A percentile compares a stretch with the other conserved stretches of the same genome.
phyloP scores from a whole-genome alignment of 2,888 invertebrate species.

The Tetramorium bicarinatum region DNA sequence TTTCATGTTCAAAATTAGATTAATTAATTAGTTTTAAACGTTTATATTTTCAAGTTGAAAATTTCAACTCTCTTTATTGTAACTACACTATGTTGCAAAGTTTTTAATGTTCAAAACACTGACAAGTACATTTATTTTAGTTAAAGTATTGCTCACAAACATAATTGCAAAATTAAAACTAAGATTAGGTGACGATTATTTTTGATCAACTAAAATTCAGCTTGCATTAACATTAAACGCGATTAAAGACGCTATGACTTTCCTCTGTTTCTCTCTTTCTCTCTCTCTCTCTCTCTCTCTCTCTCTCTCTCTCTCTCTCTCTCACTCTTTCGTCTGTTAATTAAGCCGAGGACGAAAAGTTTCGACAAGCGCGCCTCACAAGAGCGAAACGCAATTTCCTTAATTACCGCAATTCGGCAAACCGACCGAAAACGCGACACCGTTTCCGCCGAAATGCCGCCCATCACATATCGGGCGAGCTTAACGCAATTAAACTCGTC shows the following conservation, averaged over 20 bases:
- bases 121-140: neutral
- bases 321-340: neutral
- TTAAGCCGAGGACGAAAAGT: conserved; percentile 32
- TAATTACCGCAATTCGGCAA: conserved; percentile 55
- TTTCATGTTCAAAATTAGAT: neutral
- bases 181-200: neutral
- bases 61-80: neutral
- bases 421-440: conserved; percentile 44
- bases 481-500: conserved; percentile 58
- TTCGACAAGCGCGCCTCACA: conserved; percentile 28
- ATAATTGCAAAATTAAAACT: neutral
- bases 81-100: neutral
- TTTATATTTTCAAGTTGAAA: neutral
- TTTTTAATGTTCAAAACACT: neutral
- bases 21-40: neutral
- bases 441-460: conserved; percentile 34
- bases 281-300: neutral
- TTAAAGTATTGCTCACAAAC: neutral
- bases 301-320: too few species aligned
- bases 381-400: conserved; percentile 56
- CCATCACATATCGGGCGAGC: conserved; percentile 26
- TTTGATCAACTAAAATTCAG: neutral
- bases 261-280: too few species aligned
- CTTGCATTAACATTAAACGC: neutral
- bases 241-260: conserved; percentile 2